Evolutionary conservation across 1,140 invertebrate species (phyloP).

Genomic region (Orussus abietinus): DNA sequence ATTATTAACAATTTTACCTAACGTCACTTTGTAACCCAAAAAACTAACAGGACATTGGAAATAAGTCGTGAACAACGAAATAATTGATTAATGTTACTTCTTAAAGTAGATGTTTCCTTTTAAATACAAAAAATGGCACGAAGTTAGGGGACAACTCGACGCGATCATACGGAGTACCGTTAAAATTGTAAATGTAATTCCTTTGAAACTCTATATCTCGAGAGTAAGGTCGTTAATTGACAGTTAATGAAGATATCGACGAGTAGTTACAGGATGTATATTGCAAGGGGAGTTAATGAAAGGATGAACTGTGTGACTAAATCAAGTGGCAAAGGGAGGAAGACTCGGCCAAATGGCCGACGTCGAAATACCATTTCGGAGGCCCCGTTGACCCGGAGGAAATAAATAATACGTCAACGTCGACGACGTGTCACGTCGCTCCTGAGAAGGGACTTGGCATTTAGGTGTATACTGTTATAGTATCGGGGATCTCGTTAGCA

Average conservation of each 20-base stretch:
- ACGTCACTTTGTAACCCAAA: too few relatives aligned
- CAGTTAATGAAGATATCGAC: neutral
- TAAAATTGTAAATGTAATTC: too few relatives aligned
- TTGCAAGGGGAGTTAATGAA: neutral
- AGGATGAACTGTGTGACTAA: neutral
- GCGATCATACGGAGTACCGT: too few relatives aligned
- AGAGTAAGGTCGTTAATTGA: neutral
- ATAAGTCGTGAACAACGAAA: too few relatives aligned
- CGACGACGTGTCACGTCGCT: neutral
- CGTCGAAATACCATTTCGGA: neutral
- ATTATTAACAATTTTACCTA: too few relatives aligned
- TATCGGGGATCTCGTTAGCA: constrained; percentile 38
- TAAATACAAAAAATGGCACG: too few relatives aligned
- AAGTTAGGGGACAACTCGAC: too few relatives aligned
- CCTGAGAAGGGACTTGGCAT: constrained; percentile 11
- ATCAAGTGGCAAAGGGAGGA: neutral
- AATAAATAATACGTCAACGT: constrained; percentile 3
- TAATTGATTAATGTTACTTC: too few relatives aligned
- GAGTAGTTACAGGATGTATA: neutral
- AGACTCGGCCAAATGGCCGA: neutral
- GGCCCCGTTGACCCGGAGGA: neutral
- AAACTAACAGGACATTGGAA: too few relatives aligned
- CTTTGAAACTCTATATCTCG: too few relatives aligned
- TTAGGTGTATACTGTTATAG: constrained; percentile 12
- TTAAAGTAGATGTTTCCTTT: too few relatives aligned